phyloP scores from a whole-genome alignment of 2,888 invertebrate species.

The Zhengitettix transpicula region DNA sequence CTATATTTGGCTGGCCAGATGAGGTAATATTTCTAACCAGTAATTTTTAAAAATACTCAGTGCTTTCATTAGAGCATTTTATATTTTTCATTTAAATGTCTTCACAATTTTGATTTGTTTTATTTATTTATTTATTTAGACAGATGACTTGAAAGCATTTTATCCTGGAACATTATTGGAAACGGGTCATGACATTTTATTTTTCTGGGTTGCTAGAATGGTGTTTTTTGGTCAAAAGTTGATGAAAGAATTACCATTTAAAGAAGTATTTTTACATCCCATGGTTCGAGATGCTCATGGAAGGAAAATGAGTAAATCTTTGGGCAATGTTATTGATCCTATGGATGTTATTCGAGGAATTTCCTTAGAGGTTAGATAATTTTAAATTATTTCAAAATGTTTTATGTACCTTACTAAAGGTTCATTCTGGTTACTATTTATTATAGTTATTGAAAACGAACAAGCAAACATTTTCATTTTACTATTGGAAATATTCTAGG shows the following conservation, averaged over 20 bases:
- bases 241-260: slow-evolving; percentile 83
- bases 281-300: slow-evolving; percentile 97
- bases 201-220: slow-evolving; percentile 99
- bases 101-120: background rate
- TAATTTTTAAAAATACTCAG: background rate
- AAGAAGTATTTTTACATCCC: slow-evolving; percentile 85
- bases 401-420: too few species aligned
- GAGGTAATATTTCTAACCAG: slow-evolving; percentile 26
- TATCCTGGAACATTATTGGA: slow-evolving; percentile 88
- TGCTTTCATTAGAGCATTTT: background rate
- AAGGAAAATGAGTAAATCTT: slow-evolving; percentile 96
- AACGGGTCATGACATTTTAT: slow-evolving; percentile 94
- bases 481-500: too few species aligned
- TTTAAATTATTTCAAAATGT: too few species aligned
- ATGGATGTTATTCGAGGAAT: slow-evolving; percentile 87
- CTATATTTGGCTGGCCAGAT: slow-evolving; percentile 95
- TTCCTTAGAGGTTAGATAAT: slow-evolving; percentile 41
- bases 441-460: too few species aligned
- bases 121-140: slow-evolving; percentile 23
- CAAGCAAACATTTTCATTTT: too few species aligned
- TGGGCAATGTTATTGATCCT: slow-evolving; percentile 96
- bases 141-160: slow-evolving; percentile 53
- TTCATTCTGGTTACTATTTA: too few species aligned
- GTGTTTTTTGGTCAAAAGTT: slow-evolving; percentile 89
- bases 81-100: background rate